Conservation (phyloP, 2,113 vertebrate genomes). For the Hyperopisus bebe region DNA sequence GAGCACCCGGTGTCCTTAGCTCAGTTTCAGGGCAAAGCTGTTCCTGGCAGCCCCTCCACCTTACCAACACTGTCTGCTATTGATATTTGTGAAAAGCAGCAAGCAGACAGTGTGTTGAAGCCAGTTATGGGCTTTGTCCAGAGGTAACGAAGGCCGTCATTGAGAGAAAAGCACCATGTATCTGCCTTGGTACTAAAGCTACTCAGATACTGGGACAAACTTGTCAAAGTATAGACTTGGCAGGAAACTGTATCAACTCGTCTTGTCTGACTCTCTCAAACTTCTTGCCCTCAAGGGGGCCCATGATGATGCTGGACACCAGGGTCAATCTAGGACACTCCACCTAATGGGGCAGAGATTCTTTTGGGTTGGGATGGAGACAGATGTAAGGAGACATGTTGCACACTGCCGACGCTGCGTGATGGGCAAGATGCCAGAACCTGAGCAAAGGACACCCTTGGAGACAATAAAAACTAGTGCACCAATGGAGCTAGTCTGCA, state of each 20-base stretch:
- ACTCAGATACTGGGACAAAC: not conserved
- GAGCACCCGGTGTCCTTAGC: no score
- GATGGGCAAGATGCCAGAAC: not conserved
- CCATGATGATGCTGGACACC: slow-evolving; percentile 15
- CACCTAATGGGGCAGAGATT: slow-evolving; percentile 24
- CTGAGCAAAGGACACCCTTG: slow-evolving; percentile 15
- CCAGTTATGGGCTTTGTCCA: no score
- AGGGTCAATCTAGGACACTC: slow-evolving; percentile 15
- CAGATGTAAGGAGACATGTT: slow-evolving; percentile 18
- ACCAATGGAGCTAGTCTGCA: slow-evolving; percentile 8
- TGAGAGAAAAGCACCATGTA: not conserved
- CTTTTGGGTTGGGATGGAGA: slow-evolving; percentile 27
- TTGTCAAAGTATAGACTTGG: not conserved
- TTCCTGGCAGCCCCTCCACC: no score
- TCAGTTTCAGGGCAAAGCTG: no score
- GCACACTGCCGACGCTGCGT: not conserved
- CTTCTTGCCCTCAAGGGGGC: not conserved
- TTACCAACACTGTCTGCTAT: no score
- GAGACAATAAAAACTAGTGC: slow-evolving; percentile 22
- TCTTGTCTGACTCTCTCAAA: slow-evolving; percentile 2
- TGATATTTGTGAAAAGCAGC: no score
- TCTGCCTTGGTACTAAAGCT: not conserved
- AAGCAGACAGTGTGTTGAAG: no score
- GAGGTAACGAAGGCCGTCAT: no score
- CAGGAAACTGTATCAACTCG: not conserved